Base-by-base conservation (phyloP, 2,888 invertebrate species). In the Pasiphila rectangulata region DNA sequence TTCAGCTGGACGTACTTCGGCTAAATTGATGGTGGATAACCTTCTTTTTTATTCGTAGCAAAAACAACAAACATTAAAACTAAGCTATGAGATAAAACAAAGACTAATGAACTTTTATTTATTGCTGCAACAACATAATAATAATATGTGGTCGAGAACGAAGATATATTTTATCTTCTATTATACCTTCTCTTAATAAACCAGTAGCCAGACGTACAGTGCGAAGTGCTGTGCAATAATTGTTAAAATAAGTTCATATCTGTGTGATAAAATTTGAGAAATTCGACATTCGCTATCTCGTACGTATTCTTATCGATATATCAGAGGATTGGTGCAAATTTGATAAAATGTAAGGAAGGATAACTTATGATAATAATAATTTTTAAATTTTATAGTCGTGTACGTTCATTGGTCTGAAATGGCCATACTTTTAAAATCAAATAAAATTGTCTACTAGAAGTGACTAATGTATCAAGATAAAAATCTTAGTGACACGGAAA, bases 261-360 rank as follows among this genome's bases (percentile, higher is more conserved):
- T 27, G 10, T 7, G 9, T 25, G n/a, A 17, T 5, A n/a, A 21
- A 7, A 12, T 32, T 40, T 42, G 24, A 41, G 30, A 45, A 24
- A 46, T 51, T 51, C 38, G 45, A 29, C 38, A 57, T 63, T 64
- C 16, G 57, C 46, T 63, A 69, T 67, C 72, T 44, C 48, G 9
- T 16, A 16, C 29, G 52, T 63, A 57, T 58, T 49, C 47, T 59
- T 72, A 69, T 67, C 72, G 60, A 57, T 51, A 53, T 56, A 52
- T 52, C 57, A 41, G 49, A 59, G 56, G 65, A 78, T 76, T 74
- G 65, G 66, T 58, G 67, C 67, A 46, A 68, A 68, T 70, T 64
- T 64, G 72, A 74, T 74, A 71, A 72, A 61, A 68, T 60, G 47
- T 57, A 64, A 64, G 62, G 76, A 79, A 72, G 67, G 74, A 73